A percentile compares a stretch with the other conserved stretches of the same genome.
These are phyloP conservation scores for Rhorus exstirpatorius DNA, from an alignment of 2,888 invertebrate species.

Conservation along the genomic window DNA sequence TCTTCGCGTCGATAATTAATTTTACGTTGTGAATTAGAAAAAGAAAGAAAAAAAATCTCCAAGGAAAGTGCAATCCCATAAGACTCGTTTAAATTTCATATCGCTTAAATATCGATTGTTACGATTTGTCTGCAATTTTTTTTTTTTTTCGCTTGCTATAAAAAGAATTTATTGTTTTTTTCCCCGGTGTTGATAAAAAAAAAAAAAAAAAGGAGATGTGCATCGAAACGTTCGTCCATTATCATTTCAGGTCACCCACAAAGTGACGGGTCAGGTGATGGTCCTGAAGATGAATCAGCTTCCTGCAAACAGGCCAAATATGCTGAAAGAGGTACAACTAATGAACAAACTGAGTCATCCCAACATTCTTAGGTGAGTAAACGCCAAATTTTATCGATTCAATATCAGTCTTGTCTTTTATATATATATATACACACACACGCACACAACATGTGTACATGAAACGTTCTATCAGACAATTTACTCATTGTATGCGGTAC, in stretches of 20 bases:
- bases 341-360: slow-evolving; percentile 98
- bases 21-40: too few species aligned
- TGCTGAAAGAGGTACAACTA: slow-evolving; percentile 98
- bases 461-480: not conserved
- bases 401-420: slow-evolving; percentile 1
- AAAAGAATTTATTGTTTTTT: not conserved
- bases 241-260: slow-evolving; percentile 94
- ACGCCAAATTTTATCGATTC: slow-evolving; percentile 17
- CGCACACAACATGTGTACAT: too few species aligned
- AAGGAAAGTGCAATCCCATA: too few species aligned
- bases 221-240: not conserved
- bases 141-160: too few species aligned
- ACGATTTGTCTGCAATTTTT: too few species aligned
- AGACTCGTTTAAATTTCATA: not conserved
- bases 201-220: not conserved
- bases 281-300: slow-evolving; percentile 98
- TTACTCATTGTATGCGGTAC: slow-evolving; percentile 10
- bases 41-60: not conserved
- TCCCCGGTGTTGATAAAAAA: not conserved
- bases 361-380: slow-evolving; percentile 94
- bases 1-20: too few species aligned
- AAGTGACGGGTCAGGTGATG: slow-evolving; percentile 97
- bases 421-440: slow-evolving; percentile 12
- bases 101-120: not conserved
- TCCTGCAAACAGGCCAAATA: slow-evolving; percentile 97